A percentile compares a stretch with the other conserved stretches of the same genome.
Conservation (phyloP, 2,888 invertebrate species). For the Mallateleia sp. region DNA sequence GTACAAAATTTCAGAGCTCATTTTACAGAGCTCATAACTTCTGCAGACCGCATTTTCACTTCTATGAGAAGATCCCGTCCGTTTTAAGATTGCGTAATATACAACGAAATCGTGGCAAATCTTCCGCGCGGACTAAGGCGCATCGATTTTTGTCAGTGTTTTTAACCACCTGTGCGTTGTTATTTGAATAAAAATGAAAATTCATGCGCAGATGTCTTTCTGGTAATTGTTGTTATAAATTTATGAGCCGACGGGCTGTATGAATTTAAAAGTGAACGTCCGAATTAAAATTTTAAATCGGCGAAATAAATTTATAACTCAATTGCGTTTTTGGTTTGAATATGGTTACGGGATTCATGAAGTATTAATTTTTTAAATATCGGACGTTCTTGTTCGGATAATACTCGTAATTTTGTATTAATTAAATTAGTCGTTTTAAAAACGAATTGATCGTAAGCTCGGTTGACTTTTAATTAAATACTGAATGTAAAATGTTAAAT, state of each 20-base stretch:
- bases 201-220: constrained; percentile 4
- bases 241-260: not conserved
- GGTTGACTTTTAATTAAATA: too few relatives aligned
- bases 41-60: constrained; percentile 81
- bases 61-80: constrained; percentile 56
- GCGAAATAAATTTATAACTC: not conserved
- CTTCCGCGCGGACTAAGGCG: not conserved
- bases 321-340: constrained; percentile 6
- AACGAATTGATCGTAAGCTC: too few relatives aligned
- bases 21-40: constrained; percentile 83
- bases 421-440: too few relatives aligned
- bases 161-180: constrained; percentile 1
- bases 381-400: too few relatives aligned
- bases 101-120: constrained; percentile 53
- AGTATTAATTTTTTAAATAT: too few relatives aligned
- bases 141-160: constrained; percentile 11
- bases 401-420: too few relatives aligned
- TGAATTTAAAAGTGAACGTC: constrained; percentile 7
- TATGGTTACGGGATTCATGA: not conserved
- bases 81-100: constrained; percentile 64
- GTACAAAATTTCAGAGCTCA: constrained; percentile 83
- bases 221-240: constrained; percentile 15
- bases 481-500: too few relatives aligned
- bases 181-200: constrained; percentile 32
- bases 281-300: constrained; percentile 10